Base-by-base conservation (phyloP, 2,888 invertebrate genomes). In the Tribolium freemani region DNA sequence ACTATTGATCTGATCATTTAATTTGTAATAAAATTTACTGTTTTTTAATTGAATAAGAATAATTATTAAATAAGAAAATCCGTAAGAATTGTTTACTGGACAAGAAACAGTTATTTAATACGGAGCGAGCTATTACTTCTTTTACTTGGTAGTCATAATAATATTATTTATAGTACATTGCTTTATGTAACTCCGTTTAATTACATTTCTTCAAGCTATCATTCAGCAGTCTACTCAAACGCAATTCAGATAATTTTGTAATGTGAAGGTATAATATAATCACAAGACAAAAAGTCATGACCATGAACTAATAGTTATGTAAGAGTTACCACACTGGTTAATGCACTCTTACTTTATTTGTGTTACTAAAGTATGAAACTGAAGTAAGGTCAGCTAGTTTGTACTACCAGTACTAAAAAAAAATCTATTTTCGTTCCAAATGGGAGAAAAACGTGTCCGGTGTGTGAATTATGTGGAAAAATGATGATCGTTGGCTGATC, bases 251-350 rank as follows among this genome's bases (percentile, higher is more conserved):
- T 26, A 57, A 69, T 69, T 69, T 63, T 45, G 48, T 71, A 66
- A 72, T 60, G 58, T 66, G 58, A 73, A 73, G 60, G 66, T 69
- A 58, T 63, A 69, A 57, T 58, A 67, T 67, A 71, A 71, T 71
- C 53, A 72, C 45, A 51, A 64, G 38, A 75, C 61, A 66, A 74
- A 71, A 75, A 56, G 57, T 46, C 51, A 38, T 79, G 80, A 76
- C 80, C 80, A 77, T 80, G 80, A 80, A 80, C 80, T 79, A 80
- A 79, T 76, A 72, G 77, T 79, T 79, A 79, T 76, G 69, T 78
- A 79, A 79, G 79, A 74, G 74, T 81, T 79, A 77, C 78, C 79
- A 81, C 81, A 81, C 80, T 82, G 81, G 81, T 82, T 82, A 81
- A 81, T 82, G 72, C 66, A 73, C 72, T 73, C 11, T 38, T 73